Conservation (phyloP, 2,113 vertebrate genomes). For the Morone chrysops region DNA sequence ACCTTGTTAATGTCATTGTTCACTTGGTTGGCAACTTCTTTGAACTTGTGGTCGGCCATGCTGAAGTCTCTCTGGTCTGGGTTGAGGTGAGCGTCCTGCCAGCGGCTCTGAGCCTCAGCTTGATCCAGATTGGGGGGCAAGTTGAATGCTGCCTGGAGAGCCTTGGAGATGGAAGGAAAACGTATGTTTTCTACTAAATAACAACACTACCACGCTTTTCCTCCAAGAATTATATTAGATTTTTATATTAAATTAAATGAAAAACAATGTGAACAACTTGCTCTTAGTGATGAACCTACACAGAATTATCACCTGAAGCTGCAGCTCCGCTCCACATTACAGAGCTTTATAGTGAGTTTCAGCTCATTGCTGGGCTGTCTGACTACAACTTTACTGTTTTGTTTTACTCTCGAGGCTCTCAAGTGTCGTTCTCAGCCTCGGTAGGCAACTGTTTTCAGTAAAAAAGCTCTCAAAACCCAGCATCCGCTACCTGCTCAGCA, state of each 20-base stretch:
- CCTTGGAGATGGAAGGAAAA: conserved; percentile 76
- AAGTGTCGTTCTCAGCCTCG: not conserved
- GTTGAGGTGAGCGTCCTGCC: conserved; percentile 96
- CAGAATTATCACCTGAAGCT: not conserved
- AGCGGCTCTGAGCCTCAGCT: conserved; percentile 87
- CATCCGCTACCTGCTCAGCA: no score
- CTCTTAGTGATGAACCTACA: not conserved
- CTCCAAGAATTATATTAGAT: not conserved
- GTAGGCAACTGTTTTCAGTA: not conserved
- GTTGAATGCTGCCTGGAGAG: conserved; percentile 90
- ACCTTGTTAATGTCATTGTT: conserved; percentile 98
- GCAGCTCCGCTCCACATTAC: not conserved
- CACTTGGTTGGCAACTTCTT: conserved; percentile 94
- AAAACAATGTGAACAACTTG: not conserved
- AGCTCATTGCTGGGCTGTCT: not conserved
- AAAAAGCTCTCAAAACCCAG: not conserved
- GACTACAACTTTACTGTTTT: not conserved
- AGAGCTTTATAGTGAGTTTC: not conserved
- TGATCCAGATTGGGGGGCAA: conserved; percentile 81
- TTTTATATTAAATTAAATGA: not conserved
- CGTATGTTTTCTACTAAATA: not conserved
- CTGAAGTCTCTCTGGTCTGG: conserved; percentile 95
- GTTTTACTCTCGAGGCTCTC: not conserved
- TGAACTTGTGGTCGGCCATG: conserved; percentile 96
- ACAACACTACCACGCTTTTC: not conserved